phyloP scores from a whole-genome alignment of 2,797 vertebrate species.

The Rhabdomys pumilio region DNA sequence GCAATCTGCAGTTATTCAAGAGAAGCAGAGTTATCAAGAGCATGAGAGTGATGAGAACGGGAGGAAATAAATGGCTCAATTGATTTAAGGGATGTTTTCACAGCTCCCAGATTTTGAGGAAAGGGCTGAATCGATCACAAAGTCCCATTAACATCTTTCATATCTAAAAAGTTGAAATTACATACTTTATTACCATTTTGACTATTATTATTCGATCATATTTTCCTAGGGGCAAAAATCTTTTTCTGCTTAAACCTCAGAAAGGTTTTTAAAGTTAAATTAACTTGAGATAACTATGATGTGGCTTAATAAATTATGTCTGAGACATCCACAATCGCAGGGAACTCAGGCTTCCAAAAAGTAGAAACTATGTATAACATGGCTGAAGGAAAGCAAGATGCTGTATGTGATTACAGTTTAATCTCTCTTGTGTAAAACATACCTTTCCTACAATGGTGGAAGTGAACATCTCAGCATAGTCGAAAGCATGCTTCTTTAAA shows the following conservation, averaged over 20 bases:
- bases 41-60: slow-evolving; percentile 74
- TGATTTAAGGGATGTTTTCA: slow-evolving; percentile 83
- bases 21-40: slow-evolving; percentile 78
- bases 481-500: not conserved
- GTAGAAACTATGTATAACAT: not conserved
- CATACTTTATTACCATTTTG: slow-evolving; percentile 78
- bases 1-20: slow-evolving; percentile 84
- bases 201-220: slow-evolving; percentile 70
- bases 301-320: slow-evolving; percentile 59
- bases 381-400: not conserved
- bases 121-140: slow-evolving; percentile 74
- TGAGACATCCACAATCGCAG: slow-evolving; percentile 39
- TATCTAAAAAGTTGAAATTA: slow-evolving; percentile 75
- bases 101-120: slow-evolving; percentile 80
- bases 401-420: not conserved
- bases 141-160: slow-evolving; percentile 75
- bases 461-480: not conserved
- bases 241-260: slow-evolving; percentile 71
- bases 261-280: slow-evolving; percentile 70
- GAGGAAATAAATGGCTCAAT: slow-evolving; percentile 81
- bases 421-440: not conserved
- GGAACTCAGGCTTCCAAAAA: not conserved
- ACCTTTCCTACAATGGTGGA: not conserved
- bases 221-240: slow-evolving; percentile 75
- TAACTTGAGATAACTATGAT: slow-evolving; percentile 63